These are phyloP conservation scores for Hiodon tergisus DNA, from an alignment of 2,113 vertebrate genomes.

Conservation along the genomic window DNA sequence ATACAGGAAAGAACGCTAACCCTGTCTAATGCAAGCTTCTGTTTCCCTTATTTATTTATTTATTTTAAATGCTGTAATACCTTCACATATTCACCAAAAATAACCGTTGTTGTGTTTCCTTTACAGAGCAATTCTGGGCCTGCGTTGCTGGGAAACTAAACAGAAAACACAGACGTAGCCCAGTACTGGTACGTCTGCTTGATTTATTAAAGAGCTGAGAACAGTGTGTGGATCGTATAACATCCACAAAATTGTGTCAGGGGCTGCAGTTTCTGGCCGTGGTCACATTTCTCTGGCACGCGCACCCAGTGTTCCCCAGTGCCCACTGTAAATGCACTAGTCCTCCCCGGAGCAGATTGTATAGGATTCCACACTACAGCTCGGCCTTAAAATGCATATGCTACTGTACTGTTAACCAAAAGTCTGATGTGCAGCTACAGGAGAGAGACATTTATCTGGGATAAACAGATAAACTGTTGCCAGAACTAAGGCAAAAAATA, in stretches of 20 bases:
- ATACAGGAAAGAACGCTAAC: too few relatives aligned
- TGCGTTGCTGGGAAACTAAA: constrained; percentile 3
- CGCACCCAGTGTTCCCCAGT: background rate
- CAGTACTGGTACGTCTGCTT: background rate
- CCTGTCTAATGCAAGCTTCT: too few relatives aligned
- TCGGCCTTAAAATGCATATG: background rate
- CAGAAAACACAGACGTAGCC: background rate
- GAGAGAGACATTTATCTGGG: background rate
- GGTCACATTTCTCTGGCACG: background rate
- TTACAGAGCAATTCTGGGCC: background rate
- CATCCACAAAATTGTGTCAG: constrained; percentile 10
- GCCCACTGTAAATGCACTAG: background rate
- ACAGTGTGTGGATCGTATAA: background rate
- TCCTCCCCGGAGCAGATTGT: background rate
- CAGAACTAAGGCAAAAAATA: too few relatives aligned
- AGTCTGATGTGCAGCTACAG: background rate
- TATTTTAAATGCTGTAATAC: background rate
- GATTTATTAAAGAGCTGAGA: background rate
- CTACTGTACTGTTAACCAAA: background rate
- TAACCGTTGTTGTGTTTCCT: background rate
- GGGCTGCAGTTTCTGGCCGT: background rate
- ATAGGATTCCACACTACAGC: background rate
- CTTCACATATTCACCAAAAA: background rate
- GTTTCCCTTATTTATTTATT: too few relatives aligned
- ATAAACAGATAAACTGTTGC: background rate